These are phyloP conservation scores for Acanthisitta chloris DNA, from an alignment of 2,113 vertebrate genomes.

Conservation along the genomic window DNA sequence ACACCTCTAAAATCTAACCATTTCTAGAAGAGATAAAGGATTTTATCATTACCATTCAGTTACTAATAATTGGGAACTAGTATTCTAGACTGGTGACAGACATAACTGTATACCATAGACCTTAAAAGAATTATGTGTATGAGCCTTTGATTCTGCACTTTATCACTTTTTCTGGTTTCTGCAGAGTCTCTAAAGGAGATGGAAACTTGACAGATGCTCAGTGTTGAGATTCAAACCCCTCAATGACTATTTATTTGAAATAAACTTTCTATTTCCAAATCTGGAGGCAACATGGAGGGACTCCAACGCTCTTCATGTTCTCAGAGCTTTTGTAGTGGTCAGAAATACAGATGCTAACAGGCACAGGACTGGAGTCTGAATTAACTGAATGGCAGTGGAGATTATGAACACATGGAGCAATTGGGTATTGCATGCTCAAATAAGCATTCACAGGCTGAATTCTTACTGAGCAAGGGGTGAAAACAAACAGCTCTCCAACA, in stretches of 20 bases:
- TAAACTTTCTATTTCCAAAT: slow-evolving; percentile 68
- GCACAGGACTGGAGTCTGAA: slow-evolving; percentile 73
- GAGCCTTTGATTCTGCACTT: not conserved
- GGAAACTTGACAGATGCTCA: not conserved
- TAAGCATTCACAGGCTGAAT: not conserved
- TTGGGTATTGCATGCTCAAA: not conserved
- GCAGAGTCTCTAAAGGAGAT: not conserved
- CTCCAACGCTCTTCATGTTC: slow-evolving; percentile 72
- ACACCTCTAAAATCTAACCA: not conserved
- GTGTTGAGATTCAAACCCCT: not conserved
- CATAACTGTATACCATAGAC: not conserved
- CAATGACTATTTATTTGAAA: not conserved
- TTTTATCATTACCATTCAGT: not conserved
- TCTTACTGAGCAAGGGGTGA: not conserved
- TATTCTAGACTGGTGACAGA: not conserved
- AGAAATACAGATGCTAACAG: slow-evolving; percentile 64
- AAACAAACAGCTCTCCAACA: not conserved
- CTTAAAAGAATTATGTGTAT: not conserved
- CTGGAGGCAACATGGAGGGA: slow-evolving; percentile 71
- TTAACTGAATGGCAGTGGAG: slow-evolving; percentile 37
- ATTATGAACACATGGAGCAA: not conserved
- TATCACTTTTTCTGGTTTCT: not conserved
- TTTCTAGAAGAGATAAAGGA: not conserved
- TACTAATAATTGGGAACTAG: not conserved
- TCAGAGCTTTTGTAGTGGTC: slow-evolving; percentile 75